Base-by-base conservation (phyloP, 2,797 vertebrate species). In the Syngnathus rostellatus region DNA sequence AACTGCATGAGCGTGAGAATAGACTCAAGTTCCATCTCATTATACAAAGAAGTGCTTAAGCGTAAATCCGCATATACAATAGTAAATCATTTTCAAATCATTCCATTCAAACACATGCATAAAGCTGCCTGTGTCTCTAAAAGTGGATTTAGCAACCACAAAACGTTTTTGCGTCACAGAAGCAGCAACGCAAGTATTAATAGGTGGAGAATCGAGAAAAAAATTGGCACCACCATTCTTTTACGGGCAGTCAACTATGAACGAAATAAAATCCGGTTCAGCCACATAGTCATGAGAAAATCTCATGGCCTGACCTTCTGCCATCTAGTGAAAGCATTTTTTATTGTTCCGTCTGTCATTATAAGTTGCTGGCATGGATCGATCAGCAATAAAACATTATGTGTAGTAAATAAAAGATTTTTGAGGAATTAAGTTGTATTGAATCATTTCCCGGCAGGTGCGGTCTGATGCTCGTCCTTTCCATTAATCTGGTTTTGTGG, bases 401-500 rank as follows among this genome's bases (percentile, higher is more conserved):
- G 5, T 48, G 16, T 6, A 19, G 6, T 48, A 48, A 19, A 48
- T 45, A 3, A 48, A 31, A 31, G 31, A 31, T 31, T 31, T 31
- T 31, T 31, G 31, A 31, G 0, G 5, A 48, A 2, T 48, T 6
- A 48, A 16, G 17, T 48, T 48, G 16, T 17, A 48, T 48, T 6
- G 31, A 31, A 31, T 31, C 3, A 31, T 31, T 31, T 31, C 31
- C 31, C 31, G 31, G 60, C 77, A 98, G 97, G 66, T 97, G 93
- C 65, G 95, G 96, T 6, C 77, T 98, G 77, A 96, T 98, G 95
- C 84, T 98, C 53, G 93, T 92, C 0, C 88, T 99, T 68, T 91
- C 92, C 46, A 93, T 95, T 71, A 98, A 99, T 79, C 81, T 98
- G 9, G 90, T 94, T 0, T 75, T 96, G 75, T 99, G 97, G 97